phyloP scores from a whole-genome alignment of 2,797 vertebrate species.

The Diceros bicornis region DNA sequence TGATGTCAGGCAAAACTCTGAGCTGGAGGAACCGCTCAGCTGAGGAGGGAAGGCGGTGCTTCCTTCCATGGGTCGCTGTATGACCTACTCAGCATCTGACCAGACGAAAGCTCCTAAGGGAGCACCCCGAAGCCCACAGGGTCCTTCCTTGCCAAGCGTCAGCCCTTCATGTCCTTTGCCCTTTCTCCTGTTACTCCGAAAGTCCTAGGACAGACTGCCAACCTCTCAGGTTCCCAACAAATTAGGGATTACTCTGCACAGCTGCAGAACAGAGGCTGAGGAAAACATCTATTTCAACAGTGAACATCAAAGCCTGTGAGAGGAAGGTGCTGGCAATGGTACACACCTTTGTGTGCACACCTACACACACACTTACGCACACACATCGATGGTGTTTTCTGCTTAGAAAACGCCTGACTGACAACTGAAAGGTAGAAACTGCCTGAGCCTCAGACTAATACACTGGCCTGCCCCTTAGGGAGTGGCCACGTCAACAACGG shows the following conservation, averaged over 20 bases:
- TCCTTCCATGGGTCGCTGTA: constrained; percentile 21
- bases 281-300: neutral
- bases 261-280: neutral
- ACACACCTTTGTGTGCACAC: neutral
- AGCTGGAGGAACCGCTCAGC: constrained; percentile 22
- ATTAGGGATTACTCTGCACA: neutral
- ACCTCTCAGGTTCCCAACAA: neutral
- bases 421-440: neutral
- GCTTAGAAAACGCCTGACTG: neutral
- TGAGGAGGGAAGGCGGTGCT: constrained; percentile 15
- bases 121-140: neutral
- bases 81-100: rapidly evolving
- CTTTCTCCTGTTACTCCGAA: constrained; percentile 22
- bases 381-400: neutral
- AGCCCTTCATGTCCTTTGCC: neutral
- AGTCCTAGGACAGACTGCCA: neutral
- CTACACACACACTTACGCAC: no score
- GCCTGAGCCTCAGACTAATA: neutral
- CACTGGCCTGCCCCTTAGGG: neutral
- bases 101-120: constrained; percentile 10
- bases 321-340: neutral
- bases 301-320: neutral
- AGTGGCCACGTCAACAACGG: neutral
- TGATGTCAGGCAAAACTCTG: constrained; percentile 17
- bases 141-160: neutral